phyloP scores from a whole-genome alignment of 2,797 vertebrate genomes.

The Peromyscus attwateri region DNA sequence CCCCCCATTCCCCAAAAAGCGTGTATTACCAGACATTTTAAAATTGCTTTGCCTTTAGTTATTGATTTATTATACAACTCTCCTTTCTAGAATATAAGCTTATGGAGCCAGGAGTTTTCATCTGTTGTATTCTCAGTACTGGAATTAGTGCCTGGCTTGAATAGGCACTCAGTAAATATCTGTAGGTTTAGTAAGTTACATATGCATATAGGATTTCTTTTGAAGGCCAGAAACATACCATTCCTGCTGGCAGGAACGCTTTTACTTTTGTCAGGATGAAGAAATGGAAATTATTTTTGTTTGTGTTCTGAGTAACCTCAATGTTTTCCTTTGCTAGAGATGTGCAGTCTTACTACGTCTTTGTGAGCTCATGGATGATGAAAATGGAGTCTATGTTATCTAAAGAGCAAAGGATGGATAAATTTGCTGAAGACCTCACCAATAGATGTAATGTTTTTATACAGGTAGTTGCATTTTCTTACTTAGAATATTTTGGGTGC shows the following conservation, averaged over 20 bases:
- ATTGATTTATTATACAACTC: neutral
- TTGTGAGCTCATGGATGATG: slow-evolving; percentile 99
- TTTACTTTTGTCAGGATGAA: slow-evolving; percentile 1
- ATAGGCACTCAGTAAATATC: neutral
- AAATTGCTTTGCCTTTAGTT: slow-evolving; percentile 36
- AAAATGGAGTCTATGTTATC: slow-evolving; percentile 98
- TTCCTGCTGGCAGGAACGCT: neutral
- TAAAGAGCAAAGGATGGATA: slow-evolving; percentile 94
- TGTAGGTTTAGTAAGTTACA: slow-evolving; percentile 22
- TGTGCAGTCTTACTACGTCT: slow-evolving; percentile 98
- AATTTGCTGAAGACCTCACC: slow-evolving; percentile 95
- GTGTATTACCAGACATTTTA: neutral
- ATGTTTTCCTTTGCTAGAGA: slow-evolving; percentile 91
- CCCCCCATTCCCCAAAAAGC: neutral
- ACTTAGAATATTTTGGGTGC: slow-evolving; percentile 48
- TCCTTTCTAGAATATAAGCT: slow-evolving; percentile 49
- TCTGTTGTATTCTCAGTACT: slow-evolving; percentile 29
- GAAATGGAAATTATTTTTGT: slow-evolving; percentile 51
- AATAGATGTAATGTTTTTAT: slow-evolving; percentile 97
- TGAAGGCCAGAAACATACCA: slow-evolving; percentile 29
- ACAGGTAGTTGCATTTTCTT: slow-evolving; percentile 91
- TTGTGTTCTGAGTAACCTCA: slow-evolving; percentile 21
- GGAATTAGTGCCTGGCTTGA: neutral
- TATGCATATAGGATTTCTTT: neutral
- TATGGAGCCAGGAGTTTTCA: neutral